A percentile compares a stretch with the other conserved stretches of the same genome.
Conservation (phyloP, 1,140 invertebrate species). For the Sesamia nonagrioides region DNA sequence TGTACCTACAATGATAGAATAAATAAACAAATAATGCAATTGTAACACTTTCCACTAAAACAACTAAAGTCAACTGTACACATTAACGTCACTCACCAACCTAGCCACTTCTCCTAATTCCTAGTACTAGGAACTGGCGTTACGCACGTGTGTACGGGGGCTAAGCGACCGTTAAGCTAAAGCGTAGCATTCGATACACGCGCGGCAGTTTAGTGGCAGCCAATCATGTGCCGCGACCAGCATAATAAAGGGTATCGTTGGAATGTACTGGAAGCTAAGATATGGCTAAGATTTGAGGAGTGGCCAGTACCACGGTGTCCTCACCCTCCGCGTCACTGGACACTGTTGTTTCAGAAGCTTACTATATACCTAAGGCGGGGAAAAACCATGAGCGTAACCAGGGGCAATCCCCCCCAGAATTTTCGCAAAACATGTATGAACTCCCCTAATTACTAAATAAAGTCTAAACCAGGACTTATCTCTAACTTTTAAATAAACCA, state of each 20-base stretch:
- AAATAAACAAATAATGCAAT: background rate
- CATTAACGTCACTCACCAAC: conserved; percentile 14
- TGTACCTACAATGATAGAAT: too few relatives aligned
- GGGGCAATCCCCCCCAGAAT: too few relatives aligned
- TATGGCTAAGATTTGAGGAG: background rate
- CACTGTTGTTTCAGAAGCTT: too few relatives aligned
- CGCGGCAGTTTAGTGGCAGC: conserved; percentile 74
- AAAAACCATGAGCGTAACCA: too few relatives aligned
- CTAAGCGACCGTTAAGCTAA: conserved; percentile 45
- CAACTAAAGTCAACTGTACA: background rate
- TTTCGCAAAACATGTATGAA: too few relatives aligned
- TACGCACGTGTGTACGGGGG: conserved; percentile 27
- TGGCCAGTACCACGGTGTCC: too few relatives aligned
- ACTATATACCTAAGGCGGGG: too few relatives aligned
- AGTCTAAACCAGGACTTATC: too few relatives aligned
- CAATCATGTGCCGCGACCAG: conserved; percentile 64
- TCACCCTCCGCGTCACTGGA: too few relatives aligned
- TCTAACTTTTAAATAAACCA: too few relatives aligned
- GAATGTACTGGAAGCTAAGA: conserved; percentile 35
- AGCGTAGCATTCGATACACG: conserved; percentile 67
- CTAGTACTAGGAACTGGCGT: background rate
- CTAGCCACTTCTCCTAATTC: background rate
- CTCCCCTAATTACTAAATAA: too few relatives aligned
- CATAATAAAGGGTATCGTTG: conserved; percentile 63
- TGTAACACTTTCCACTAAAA: background rate